Evolutionary conservation across 2,888 invertebrate species (phyloP), one percentile per base, ranked within the genome.

Genomic region (Chloroclystis v-ata): DNA sequence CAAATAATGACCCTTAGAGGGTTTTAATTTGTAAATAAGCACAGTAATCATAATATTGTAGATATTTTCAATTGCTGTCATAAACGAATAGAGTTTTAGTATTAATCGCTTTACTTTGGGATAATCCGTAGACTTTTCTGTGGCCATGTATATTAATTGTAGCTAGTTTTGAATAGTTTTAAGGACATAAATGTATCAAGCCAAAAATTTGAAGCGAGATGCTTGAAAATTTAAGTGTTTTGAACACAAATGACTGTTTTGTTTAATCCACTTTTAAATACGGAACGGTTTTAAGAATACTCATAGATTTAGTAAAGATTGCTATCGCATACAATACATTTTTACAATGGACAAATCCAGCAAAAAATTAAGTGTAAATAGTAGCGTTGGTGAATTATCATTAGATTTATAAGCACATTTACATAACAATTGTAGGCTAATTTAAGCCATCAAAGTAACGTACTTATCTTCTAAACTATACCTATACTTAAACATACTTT

Each of bases 141-240:
- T 79, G 78, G 83, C 82, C 84, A 82, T 83, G 80, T 82, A 78
- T 77, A 81, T 61, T 68, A 65, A 63, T 59, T 56, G 58, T 60
- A 64, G 60, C 56, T 66, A 65, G 47, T 63, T 70, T 20, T 69
- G 62, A 65, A 62, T 80, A 78, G 73, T 70, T 58, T 61, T 79
- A 80, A 81, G 76, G 67, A 69, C 75, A 65, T 72, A 73, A 75
- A 82, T 79, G 75, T 82, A 78, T 81, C 76, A 83, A 86, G 78
- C 87, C 87, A 86, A 87, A 86, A 85, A 87, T 79, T 79, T 78
- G 68, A 84, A 87, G 86, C 86, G 78, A 65, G 75, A 80, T 79
- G 86, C 86, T 87, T 86, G 85, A 84, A 86, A 86, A 85, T 85
- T 82, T 75, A 73, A 67, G 87, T 87, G 87, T 87, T 87, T 78